Evolutionary conservation across 1,140 invertebrate genomes (phyloP).

Genomic region (Drosophila pruinosa): DNA sequence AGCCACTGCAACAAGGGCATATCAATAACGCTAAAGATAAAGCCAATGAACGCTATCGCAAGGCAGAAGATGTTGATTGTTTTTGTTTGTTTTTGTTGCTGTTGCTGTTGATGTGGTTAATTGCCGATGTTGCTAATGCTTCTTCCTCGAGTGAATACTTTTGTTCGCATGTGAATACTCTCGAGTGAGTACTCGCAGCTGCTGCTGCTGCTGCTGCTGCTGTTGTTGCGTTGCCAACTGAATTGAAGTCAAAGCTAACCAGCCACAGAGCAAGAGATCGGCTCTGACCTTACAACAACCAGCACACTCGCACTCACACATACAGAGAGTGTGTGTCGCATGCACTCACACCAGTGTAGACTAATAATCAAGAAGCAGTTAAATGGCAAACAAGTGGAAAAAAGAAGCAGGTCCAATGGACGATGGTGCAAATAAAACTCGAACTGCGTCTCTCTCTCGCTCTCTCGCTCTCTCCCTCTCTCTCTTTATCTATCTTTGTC

Average conservation of each 20-base stretch:
- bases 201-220: background rate
- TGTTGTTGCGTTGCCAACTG: conserved; percentile 14
- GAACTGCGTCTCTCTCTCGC: background rate
- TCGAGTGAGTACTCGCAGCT: conserved; percentile 14
- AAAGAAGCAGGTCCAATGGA: conserved; percentile 44
- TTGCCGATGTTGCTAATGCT: background rate
- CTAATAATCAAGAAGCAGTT: conserved; percentile 73
- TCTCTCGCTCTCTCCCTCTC: background rate
- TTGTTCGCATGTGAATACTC: conserved; percentile 11
- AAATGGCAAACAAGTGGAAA: conserved; percentile 62
- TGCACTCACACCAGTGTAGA: conserved; percentile 12
- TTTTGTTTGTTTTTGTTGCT: conserved; percentile 32
- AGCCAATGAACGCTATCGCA: conserved; percentile 63
- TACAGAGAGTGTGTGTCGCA: too few relatives aligned
- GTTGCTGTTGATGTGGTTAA: background rate
- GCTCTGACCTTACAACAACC: conserved; percentile 65
- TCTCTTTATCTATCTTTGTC: background rate
- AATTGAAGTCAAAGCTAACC: conserved; percentile 71
- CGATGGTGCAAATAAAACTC: conserved; percentile 23
- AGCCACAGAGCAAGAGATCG: conserved; percentile 46
- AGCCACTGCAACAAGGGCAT: background rate
- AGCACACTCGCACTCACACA: conserved; percentile 11
- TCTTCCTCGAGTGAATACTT: background rate
- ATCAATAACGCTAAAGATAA: conserved; percentile 37
- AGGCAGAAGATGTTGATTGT: conserved; percentile 40